These are phyloP conservation scores for Quadroppia sp. DNA, from an alignment of 2,888 invertebrate species.

Conservation along the genomic window DNA sequence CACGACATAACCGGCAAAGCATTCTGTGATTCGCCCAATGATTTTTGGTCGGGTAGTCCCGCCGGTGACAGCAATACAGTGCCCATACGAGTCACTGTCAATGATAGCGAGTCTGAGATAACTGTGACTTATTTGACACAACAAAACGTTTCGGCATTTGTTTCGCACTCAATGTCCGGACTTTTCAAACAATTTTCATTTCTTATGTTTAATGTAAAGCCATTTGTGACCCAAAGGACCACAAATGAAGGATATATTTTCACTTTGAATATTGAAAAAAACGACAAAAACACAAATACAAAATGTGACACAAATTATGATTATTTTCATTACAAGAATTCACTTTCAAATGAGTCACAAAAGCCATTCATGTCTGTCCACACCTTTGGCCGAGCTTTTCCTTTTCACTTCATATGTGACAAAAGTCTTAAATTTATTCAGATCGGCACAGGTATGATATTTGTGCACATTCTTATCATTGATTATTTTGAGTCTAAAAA, in stretches of 20 bases:
- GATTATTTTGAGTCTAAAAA: constrained; percentile 16
- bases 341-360: constrained; percentile 45
- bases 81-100: constrained; percentile 38
- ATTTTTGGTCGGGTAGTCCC: constrained; percentile 24
- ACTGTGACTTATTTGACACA: constrained; percentile 38
- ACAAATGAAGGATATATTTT: constrained; percentile 35
- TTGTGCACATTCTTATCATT: not conserved
- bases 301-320: not conserved
- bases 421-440: constrained; percentile 47
- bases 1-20: constrained; percentile 67
- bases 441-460: constrained; percentile 46
- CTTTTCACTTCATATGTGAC: constrained; percentile 49
- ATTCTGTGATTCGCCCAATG: constrained; percentile 29
- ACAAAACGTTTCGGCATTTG: constrained; percentile 30
- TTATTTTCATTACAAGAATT: constrained; percentile 41
- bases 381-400: constrained; percentile 48
- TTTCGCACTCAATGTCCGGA: constrained; percentile 36
- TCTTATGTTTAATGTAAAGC: constrained; percentile 26
- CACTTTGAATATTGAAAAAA: constrained; percentile 16
- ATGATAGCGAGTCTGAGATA: constrained; percentile 32
- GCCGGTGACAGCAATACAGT: not conserved
- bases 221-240: constrained; percentile 29
- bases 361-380: constrained; percentile 46
- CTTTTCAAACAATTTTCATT: constrained; percentile 33
- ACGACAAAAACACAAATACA: not conserved